Base-by-base conservation (phyloP, 2,888 invertebrate genomes). In the Ichneumon xanthorius region DNA sequence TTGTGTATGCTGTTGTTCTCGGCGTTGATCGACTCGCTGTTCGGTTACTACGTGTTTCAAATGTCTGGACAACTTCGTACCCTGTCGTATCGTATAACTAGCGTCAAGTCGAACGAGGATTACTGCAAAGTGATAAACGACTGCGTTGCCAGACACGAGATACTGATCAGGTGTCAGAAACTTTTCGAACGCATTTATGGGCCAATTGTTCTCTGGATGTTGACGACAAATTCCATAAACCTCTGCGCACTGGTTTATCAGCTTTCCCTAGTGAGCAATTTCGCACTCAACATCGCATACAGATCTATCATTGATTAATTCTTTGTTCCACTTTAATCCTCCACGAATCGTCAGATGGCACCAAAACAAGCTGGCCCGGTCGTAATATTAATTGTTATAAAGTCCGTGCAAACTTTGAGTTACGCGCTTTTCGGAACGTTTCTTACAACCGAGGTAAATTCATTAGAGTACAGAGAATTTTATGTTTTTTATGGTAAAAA, bases 221-320 rank as follows among this genome's bases (percentile, higher is more conserved):
- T 88, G 0, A 26, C 87, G 19, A 83, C 87, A 0, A 90, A 88
- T 48, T 89, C 89, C 2, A 37, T 89, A 5, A 80, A 89, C 0
- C 84, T 91, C 40, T 92, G 91, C 53, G 82, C 87, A 0, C 45
- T 90, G 4, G 87, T 91, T 67, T 92, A 88, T 63, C 89, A 91
- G 72, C 75, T 81, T 0, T 80, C 84, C 30, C 85, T 80, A 81
- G 89, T 90, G 63, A 26, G 67, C 14, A 14, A 22, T 26, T 58
- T 45, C 14, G 4, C 14, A 58, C 26, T 19, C 58, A 58, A 58
- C 14, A 11, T 58, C 55, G 55, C 55, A 55, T n/a, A 19, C 2
- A n/a, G 4, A 9, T 26, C 26, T 58, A 1, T 26, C 26, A 2
- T 4, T 22, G 3, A 9, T 26, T 1, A 1, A 26, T 58, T 58